Conservation (phyloP, 1,140 invertebrate genomes). For the Hesperophylax magnus region DNA sequence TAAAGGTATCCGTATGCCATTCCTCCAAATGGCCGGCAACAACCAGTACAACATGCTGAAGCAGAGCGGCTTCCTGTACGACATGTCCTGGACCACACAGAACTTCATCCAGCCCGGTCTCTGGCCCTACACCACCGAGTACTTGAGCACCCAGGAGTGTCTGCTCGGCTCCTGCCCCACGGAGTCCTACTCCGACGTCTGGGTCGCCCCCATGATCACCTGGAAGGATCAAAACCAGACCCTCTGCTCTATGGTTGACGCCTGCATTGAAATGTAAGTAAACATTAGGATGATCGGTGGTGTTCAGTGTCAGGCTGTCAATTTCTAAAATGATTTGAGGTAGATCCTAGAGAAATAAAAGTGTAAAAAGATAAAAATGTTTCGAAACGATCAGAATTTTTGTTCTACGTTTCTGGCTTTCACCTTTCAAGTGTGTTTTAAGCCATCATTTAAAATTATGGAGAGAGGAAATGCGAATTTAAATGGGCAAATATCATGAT, state of each 20-base stretch:
- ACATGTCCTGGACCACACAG: slow-evolving; percentile 76
- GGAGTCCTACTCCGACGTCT: slow-evolving; percentile 73
- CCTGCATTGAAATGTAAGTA: slow-evolving; percentile 71
- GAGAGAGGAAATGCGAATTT: no score
- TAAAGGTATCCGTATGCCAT: slow-evolving; percentile 76
- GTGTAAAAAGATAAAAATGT: no score
- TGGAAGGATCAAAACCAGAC: slow-evolving; percentile 69
- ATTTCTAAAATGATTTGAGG: no score
- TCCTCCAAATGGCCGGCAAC: slow-evolving; percentile 78
- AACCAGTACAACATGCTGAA: slow-evolving; percentile 70
- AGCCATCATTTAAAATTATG: no score
- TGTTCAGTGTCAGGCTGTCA: no score
- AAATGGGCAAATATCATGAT: no score
- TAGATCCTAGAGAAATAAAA: no score
- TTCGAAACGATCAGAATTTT: no score
- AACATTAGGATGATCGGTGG: no score
- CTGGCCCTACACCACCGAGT: slow-evolving; percentile 83
- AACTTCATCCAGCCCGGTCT: slow-evolving; percentile 71
- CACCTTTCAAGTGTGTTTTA: no score
- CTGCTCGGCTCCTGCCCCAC: slow-evolving; percentile 75
- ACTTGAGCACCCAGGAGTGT: slow-evolving; percentile 75
- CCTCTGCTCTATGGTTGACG: slow-evolving; percentile 77
- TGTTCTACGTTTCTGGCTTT: no score
- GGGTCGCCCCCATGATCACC: slow-evolving; percentile 78
- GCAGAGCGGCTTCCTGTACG: slow-evolving; percentile 72